Base-by-base conservation (phyloP, 2,797 vertebrate genomes). In the Ctenopoma multispine region DNA sequence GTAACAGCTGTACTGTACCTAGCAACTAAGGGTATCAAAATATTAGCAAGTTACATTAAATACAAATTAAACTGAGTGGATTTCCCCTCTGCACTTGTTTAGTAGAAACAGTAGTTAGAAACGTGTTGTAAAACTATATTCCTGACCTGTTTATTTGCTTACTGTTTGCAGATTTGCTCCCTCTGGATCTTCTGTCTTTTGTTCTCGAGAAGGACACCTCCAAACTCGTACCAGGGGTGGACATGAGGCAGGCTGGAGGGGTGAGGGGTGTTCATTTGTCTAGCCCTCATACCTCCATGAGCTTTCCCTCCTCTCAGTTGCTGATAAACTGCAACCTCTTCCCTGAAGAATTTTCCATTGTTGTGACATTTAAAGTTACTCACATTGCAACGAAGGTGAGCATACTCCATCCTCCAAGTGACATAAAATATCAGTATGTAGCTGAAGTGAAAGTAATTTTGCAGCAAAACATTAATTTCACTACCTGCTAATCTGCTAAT, bases 301-400 rank as follows among this genome's bases (percentile, higher is more conserved):
- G 89, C 86, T 96, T 99, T 82, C 94, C 95, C 0, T 94, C 96
- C 0, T 96, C 96, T 1, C 92, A 93, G 72, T 82, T 98, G 72
- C 95, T 98, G 90, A 70, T 89, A 55, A 90, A 95, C 83, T 98
- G 96, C 4, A 87, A 96, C 63, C 79, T 90, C 72, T 97, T 98
- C 69, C 97, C 97, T 0, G 90, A 94, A 72, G 95, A 97, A 54
- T 97, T 98, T 88, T 98, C 97, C 76, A 89, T 98, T 48, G 88
- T 98, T 0, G 54, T 94, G 74, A 98, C 97, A 0, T 75, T 98
- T 60, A 95, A 95, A 77, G 82, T 88, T 29, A 81, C 88, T 9
- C 53, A 12, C 3, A 34, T 71, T 14, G 88, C 91, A 1, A 40
- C 90, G 17, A 96, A 95, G 96, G 97, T 98, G 77, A 95, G 82